Conservation (phyloP, 2,797 vertebrate species). For the Allobates femoralis region DNA sequence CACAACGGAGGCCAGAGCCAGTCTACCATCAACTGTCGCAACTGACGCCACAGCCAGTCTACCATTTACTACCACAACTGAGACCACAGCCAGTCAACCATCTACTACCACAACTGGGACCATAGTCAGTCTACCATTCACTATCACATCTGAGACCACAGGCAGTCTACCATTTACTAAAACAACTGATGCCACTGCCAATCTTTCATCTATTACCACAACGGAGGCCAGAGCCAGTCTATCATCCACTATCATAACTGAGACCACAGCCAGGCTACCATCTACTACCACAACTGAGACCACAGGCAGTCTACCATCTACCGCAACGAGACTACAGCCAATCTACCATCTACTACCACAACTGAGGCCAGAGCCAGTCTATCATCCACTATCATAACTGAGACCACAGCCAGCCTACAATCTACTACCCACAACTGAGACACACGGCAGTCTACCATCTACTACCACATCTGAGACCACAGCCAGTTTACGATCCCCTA, state of each 20-base stretch:
- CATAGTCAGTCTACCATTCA: neutral
- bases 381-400: neutral
- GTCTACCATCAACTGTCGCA: neutral
- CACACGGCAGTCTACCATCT: neutral
- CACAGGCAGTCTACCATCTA: neutral
- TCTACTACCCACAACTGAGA: neutral
- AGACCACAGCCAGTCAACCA: neutral
- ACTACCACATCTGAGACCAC: neutral
- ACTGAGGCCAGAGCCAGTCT: neutral
- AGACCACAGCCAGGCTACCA: neutral
- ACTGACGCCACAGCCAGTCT: neutral
- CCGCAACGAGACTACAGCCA: neutral
- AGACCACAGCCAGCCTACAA: neutral
- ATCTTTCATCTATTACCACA: neutral
- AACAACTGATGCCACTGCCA: neutral
- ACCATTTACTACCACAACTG: neutral
- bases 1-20: neutral
- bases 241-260: neutral
- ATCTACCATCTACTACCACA: neutral
- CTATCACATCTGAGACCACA: neutral
- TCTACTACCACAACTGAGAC: neutral
- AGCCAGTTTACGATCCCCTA: neutral
- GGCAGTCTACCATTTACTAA: neutral
- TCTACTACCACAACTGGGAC: neutral
- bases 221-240: neutral